Percentiles rank a stretch among this genome's conserved stretches.
phyloP scores from a whole-genome alignment of 2,113 vertebrate species.

The Xiphophorus maculatus region DNA sequence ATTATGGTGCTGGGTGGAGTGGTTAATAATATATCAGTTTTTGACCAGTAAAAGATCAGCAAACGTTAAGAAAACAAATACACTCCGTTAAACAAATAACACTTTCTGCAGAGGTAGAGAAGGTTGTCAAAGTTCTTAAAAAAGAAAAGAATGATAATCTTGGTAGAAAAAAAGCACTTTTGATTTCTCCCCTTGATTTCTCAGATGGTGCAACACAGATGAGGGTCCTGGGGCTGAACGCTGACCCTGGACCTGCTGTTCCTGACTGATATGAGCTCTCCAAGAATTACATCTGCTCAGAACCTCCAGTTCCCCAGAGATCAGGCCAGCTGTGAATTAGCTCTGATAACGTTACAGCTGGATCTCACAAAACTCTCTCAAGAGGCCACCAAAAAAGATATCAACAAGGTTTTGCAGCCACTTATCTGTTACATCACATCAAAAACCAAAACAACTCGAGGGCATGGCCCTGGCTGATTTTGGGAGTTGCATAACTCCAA shows the following conservation, averaged over 20 bases:
- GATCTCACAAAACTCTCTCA: background rate
- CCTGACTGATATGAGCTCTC: conserved; percentile 60
- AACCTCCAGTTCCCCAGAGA: conserved; percentile 26
- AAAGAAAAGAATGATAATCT: background rate
- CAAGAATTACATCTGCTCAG: conserved; percentile 31
- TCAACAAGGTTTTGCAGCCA: conserved; percentile 8
- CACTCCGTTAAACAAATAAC: too few species aligned
- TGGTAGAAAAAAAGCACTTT: conserved; percentile 13
- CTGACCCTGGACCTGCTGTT: conserved; percentile 41
- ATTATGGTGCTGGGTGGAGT: too few species aligned
- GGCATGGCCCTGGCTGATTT: conserved; percentile 25
- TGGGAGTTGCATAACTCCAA: conserved; percentile 33
- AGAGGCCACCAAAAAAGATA: conserved; percentile 5
- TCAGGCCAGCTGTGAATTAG: conserved; percentile 45
- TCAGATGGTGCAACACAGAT: conserved; percentile 29
- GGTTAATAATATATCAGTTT: too few species aligned
- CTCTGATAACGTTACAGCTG: conserved; percentile 42
- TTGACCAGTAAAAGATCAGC: too few species aligned
- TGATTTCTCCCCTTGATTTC: conserved; percentile 6
- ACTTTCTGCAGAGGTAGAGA: background rate
- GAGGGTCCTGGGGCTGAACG: background rate
- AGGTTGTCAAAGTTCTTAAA: background rate
- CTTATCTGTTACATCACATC: conserved; percentile 29
- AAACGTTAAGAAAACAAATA: too few species aligned
- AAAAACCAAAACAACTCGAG: conserved; percentile 34